These are phyloP conservation scores for Hirudinaria manillensis DNA, from an alignment of 2,888 invertebrate species.

Conservation along the genomic window DNA sequence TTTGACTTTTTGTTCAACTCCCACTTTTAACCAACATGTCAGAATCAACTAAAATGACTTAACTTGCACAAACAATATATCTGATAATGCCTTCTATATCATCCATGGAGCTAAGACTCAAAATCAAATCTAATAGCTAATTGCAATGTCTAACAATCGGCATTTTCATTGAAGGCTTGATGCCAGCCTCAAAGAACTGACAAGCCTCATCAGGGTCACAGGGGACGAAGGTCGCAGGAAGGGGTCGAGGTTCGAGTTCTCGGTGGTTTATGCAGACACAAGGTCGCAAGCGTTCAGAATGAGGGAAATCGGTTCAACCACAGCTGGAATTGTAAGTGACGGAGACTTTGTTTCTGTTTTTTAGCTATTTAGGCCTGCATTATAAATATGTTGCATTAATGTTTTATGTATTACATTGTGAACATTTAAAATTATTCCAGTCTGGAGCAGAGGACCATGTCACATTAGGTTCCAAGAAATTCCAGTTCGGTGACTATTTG, in stretches of 20 bases:
- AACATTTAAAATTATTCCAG: too few species aligned
- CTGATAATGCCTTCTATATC: too few species aligned
- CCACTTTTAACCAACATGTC: too few species aligned
- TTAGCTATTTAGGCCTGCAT: too few species aligned
- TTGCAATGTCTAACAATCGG: too few species aligned
- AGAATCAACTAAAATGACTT: too few species aligned
- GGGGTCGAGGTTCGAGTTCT: constrained; percentile 93
- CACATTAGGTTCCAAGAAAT: constrained; percentile 68
- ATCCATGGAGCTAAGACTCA: too few species aligned
- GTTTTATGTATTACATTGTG: too few species aligned
- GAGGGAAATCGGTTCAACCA: constrained; percentile 87
- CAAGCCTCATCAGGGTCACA: constrained; percentile 89
- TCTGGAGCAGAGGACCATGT: constrained; percentile 89
- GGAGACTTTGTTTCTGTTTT: background rate
- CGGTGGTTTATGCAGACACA: constrained; percentile 60
- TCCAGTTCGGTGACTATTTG: constrained; percentile 89
- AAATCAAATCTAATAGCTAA: too few species aligned
- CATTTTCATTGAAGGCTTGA: constrained; percentile 58
- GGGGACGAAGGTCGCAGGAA: constrained; percentile 86
- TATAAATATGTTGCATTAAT: too few species aligned
- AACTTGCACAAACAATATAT: too few species aligned
- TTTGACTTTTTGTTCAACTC: too few species aligned
- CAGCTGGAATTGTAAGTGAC: constrained; percentile 58
- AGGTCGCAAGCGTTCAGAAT: constrained; percentile 60
- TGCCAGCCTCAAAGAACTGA: constrained; percentile 90